phyloP scores from a whole-genome alignment of 2,888 invertebrate genomes.

The Conchocele bisecta region DNA sequence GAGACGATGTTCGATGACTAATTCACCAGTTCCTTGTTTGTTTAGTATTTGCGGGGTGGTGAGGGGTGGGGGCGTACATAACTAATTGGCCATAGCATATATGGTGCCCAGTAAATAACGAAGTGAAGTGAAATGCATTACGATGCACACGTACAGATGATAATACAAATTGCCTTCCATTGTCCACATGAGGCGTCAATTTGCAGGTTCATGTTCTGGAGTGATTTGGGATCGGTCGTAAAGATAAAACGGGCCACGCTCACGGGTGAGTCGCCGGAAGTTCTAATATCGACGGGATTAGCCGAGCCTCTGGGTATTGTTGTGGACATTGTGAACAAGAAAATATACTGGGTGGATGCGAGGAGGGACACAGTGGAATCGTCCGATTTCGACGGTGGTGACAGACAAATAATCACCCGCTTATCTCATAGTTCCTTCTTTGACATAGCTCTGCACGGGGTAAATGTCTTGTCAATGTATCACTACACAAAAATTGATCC shows the following conservation, averaged over 20 bases:
- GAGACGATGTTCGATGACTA: too few species aligned
- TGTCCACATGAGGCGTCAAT: background rate
- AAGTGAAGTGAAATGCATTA: too few species aligned
- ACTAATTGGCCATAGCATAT: too few species aligned
- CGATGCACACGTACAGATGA: too few species aligned
- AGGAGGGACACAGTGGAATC: slow-evolving; percentile 27
- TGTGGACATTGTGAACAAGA: slow-evolving; percentile 4
- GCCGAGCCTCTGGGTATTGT: slow-evolving; percentile 10
- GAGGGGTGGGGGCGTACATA: too few species aligned
- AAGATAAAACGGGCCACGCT: slow-evolving; percentile 31
- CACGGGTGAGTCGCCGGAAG: slow-evolving; percentile 4
- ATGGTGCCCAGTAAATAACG: too few species aligned
- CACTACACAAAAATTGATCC: too few species aligned
- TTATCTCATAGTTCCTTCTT: slow-evolving; percentile 8
- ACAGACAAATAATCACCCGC: slow-evolving; percentile 13
- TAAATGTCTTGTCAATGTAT: too few species aligned
- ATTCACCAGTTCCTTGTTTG: too few species aligned
- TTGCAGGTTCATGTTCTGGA: slow-evolving; percentile 23
- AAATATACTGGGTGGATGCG: slow-evolving; percentile 25
- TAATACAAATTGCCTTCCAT: too few species aligned
- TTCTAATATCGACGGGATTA: slow-evolving; percentile 25
- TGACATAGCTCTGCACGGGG: slow-evolving; percentile 19
- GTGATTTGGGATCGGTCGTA: slow-evolving; percentile 11
- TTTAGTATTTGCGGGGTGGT: too few species aligned
- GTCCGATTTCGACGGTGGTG: slow-evolving; percentile 11